A percentile compares a stretch with the other conserved stretches of the same genome.
These are phyloP conservation scores for Gallinago paraguaiae DNA, from an alignment of 2,113 vertebrate genomes.

Conservation along the genomic window DNA sequence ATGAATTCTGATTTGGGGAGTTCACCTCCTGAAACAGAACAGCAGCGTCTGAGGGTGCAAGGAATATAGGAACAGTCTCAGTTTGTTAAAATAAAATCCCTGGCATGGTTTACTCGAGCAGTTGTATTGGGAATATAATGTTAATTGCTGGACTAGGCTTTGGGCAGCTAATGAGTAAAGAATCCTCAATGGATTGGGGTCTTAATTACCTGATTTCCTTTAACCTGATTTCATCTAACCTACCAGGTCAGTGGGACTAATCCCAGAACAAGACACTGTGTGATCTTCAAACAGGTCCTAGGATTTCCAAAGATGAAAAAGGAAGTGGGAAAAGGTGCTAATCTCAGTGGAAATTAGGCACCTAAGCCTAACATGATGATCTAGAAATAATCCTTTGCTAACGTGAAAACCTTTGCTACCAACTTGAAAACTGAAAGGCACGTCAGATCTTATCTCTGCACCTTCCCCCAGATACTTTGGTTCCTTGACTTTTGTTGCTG, in stretches of 20 bases:
- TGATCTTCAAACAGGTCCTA: background rate
- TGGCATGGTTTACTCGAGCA: background rate
- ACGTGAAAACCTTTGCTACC: too few species aligned
- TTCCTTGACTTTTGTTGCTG: background rate
- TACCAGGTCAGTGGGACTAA: constrained; percentile 28
- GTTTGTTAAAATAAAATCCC: background rate
- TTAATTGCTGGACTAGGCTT: constrained; percentile 43
- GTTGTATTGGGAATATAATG: background rate
- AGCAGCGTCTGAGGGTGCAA: background rate
- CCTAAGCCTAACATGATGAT: background rate
- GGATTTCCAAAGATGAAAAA: background rate
- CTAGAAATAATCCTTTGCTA: background rate
- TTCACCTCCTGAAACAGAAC: background rate
- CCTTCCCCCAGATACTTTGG: background rate
- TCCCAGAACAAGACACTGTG: background rate
- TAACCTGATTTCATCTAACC: constrained; percentile 55
- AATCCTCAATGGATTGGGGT: background rate
- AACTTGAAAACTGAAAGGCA: background rate
- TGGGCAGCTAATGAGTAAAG: constrained; percentile 59
- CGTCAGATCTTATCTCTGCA: background rate
- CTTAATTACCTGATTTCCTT: constrained; percentile 60
- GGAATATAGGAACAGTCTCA: background rate
- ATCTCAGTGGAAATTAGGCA: background rate
- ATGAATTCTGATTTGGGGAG: background rate
- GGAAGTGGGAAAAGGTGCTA: background rate